Evolutionary conservation across 2,888 invertebrate genomes (phyloP).

Genomic region (Pasiphila rectangulata): DNA sequence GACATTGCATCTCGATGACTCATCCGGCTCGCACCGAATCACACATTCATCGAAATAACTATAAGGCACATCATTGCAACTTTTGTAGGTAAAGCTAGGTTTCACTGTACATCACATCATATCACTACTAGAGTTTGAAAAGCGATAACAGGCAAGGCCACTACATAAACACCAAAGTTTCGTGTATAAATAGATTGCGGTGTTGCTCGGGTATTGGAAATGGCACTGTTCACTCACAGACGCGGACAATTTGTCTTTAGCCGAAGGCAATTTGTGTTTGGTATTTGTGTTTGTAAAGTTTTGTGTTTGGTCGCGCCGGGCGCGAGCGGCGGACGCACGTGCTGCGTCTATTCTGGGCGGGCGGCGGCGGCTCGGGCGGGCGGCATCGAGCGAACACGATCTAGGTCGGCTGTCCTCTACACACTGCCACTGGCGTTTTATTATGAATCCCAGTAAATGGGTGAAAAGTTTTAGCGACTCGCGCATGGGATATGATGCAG

Average conservation of each 20-base stretch:
- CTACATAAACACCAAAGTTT: constrained; percentile 61
- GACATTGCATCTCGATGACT: constrained; percentile 64
- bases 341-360: constrained; percentile 77
- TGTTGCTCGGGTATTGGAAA: constrained; percentile 26
- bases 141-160: constrained; percentile 66
- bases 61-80: constrained; percentile 71
- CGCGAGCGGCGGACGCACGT: constrained; percentile 71
- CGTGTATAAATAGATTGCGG: constrained; percentile 54
- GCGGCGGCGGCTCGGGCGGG: constrained; percentile 49
- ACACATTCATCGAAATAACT: constrained; percentile 48
- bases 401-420: constrained; percentile 64
- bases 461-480: constrained; percentile 24
- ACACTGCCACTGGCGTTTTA: constrained; percentile 25
- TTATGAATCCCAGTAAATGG: constrained; percentile 30
- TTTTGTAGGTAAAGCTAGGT: constrained; percentile 46
- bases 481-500: constrained; percentile 12
- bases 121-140: constrained; percentile 49
- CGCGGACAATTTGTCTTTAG: no score
- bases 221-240: constrained; percentile 39
- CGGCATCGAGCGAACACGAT: constrained; percentile 72
- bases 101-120: constrained; percentile 42
- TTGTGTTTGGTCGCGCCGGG: constrained; percentile 32
- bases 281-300: constrained; percentile 34
- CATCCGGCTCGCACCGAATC: constrained; percentile 46
- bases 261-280: constrained; percentile 28